phyloP scores from a whole-genome alignment of 2,797 vertebrate genomes.

The Eupleurogrammus muticus region DNA sequence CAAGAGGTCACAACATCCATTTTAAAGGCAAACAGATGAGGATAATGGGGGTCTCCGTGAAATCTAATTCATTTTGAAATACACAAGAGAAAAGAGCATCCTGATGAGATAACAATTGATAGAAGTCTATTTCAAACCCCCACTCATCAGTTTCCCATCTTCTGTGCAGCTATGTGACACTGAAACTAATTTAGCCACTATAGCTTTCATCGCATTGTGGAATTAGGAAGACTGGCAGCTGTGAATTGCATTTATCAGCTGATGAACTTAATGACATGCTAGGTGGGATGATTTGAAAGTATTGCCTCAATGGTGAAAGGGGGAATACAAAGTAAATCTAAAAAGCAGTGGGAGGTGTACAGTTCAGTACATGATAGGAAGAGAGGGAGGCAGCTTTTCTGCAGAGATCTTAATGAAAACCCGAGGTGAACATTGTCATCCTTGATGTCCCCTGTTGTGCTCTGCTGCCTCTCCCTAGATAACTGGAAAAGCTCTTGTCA shows the following conservation, averaged over 20 bases:
- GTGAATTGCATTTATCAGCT: constrained; percentile 74
- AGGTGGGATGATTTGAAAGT: constrained; percentile 72
- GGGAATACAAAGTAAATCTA: constrained; percentile 74
- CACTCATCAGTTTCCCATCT: constrained; percentile 31
- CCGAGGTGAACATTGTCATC: constrained; percentile 64
- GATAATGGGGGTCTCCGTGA: constrained; percentile 37
- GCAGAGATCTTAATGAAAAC: constrained; percentile 73
- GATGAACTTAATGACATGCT: constrained; percentile 67
- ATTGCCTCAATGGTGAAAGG: constrained; percentile 59
- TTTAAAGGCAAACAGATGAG: constrained; percentile 47
- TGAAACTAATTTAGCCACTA: constrained; percentile 67
- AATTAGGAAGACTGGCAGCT: constrained; percentile 69
- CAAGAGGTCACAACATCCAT: constrained; percentile 43
- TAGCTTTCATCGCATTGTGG: constrained; percentile 43
- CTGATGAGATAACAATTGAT: constrained; percentile 46
- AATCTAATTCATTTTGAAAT: constrained; percentile 43
- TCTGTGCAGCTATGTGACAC: constrained; percentile 37
- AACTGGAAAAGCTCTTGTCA: constrained; percentile 66
- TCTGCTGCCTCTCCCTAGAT: constrained; percentile 59
- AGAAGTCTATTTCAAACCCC: constrained; percentile 57
- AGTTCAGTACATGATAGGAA: constrained; percentile 57
- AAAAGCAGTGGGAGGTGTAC: constrained; percentile 66
- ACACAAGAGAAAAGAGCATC: constrained; percentile 32
- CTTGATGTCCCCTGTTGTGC: constrained; percentile 65
- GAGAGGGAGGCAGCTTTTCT: constrained; percentile 60